These are phyloP conservation scores for Zaprionus lineosus DNA, from an alignment of 2,888 invertebrate species.

Conservation along the genomic window DNA sequence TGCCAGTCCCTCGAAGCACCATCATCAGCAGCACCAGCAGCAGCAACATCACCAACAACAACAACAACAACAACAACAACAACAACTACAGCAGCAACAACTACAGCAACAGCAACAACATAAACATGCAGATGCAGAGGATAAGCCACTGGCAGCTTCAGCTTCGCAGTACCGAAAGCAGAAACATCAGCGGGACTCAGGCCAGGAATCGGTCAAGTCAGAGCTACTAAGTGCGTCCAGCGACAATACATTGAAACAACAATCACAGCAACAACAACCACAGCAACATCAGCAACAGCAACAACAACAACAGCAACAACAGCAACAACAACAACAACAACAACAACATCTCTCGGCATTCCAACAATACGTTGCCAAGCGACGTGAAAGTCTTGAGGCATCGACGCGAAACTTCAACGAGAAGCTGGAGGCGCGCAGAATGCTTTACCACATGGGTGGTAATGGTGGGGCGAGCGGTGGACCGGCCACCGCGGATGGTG, in stretches of 20 bases:
- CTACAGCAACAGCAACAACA: constrained; percentile 25
- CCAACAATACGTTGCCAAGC: constrained; percentile 79
- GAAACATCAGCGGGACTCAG: constrained; percentile 26
- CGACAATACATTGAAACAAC: constrained; percentile 11
- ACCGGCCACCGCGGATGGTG: constrained; percentile 20
- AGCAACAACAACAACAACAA: constrained; percentile 20
- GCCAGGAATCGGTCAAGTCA: constrained; percentile 28
- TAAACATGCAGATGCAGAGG: constrained; percentile 24
- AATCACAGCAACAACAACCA: constrained; percentile 24
- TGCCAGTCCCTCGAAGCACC: constrained; percentile 73
- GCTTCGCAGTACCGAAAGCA: constrained; percentile 27
- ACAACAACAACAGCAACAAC: constrained; percentile 15
- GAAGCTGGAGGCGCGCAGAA: constrained; percentile 81
- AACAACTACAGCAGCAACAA: constrained; percentile 18
- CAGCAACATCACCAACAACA: constrained; percentile 52
- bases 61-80: constrained; percentile 42
- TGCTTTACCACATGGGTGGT: constrained; percentile 81
- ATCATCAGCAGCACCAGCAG: constrained; percentile 38
- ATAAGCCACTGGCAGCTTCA: constrained; percentile 20
- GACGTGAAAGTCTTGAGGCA: constrained; percentile 81
- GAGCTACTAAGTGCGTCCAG: constrained; percentile 22
- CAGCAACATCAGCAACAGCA: constrained; percentile 28
- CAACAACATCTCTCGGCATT: constrained; percentile 66
- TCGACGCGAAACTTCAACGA: constrained; percentile 81
- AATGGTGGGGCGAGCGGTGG: constrained; percentile 39